Base-by-base conservation (phyloP, 2,797 vertebrate genomes). In the Hybognathus amarus region DNA sequence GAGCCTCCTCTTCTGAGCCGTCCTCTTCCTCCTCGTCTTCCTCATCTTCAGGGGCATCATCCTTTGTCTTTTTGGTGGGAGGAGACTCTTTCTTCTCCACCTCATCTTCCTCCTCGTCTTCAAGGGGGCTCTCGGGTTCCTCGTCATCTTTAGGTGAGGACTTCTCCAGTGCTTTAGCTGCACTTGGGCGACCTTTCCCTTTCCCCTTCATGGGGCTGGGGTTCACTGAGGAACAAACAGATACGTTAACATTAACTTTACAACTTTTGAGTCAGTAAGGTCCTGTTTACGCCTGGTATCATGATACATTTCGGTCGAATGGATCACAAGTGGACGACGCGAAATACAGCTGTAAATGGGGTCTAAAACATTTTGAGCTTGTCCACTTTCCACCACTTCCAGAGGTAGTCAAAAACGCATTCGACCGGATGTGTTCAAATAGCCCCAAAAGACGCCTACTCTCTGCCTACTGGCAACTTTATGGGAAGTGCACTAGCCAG, bases 121-220 rank as follows among this genome's bases (percentile, higher is more conserved):
- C 94, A 10, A 93, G 88, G 40, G 94, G 93, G 82, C 94, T 95
- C 86, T 95, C 94, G 0, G 92, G 92, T 54, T 95, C 94, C 54
- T 93, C 92, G 9, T 93, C 93, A 3, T 98, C 97, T 96, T 97
- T 97, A 90, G 97, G 96, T 86, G 97, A 98, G 89, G 96, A 97
- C 93, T 99, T 99, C 94, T 98, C 97, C 93, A 95, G 91, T 79
- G 95, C 93, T 95, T 99, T 99, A 89, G 97, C 94, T 78, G 94
- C 93, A 87, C 97, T 97, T 79, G 96, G 96, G 84, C 97, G 97
- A 36, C 97, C 97, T 91, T 99, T 99, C 70, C 97, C 97, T 94
- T 98, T 99, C 89, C 97, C 97, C 94, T 99, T 99, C 92, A 97
- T 95, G 50, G 98, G 98, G 90, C 98, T 99, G 85, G 97, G 98